A percentile compares a stretch with the other conserved stretches of the same genome.
phyloP scores from a whole-genome alignment of 2,797 vertebrate species.

The Cyprinodon diabolis region DNA sequence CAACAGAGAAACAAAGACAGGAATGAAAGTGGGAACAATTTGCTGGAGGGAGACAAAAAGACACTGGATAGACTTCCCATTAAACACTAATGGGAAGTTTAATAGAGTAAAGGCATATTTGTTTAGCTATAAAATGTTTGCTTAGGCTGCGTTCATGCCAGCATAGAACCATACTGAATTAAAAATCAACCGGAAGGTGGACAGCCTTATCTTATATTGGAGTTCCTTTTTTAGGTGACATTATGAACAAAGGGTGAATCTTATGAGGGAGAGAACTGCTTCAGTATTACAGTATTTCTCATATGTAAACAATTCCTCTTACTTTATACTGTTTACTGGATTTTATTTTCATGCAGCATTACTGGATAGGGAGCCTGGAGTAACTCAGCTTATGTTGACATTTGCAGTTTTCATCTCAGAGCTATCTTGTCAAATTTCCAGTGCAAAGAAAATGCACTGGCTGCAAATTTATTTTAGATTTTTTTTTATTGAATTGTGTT shows the following conservation, averaged over 20 bases:
- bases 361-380: not conserved
- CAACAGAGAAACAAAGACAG: slow-evolving; percentile 16
- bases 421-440: not conserved
- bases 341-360: not conserved
- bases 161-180: not conserved
- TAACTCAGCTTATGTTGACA: not conserved
- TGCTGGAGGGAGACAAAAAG: slow-evolving; percentile 9
- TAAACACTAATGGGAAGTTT: not conserved
- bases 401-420: no score
- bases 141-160: not conserved
- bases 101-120: not conserved
- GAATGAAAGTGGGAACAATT: slow-evolving; percentile 23
- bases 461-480: no score
- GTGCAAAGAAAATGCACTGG: not conserved
- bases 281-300: not conserved
- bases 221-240: not conserved
- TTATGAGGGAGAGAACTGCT: not conserved
- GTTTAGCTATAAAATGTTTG: not conserved
- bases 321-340: not conserved
- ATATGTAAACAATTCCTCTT: not conserved
- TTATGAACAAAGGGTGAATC: not conserved
- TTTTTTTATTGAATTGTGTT: no score
- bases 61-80: not conserved
- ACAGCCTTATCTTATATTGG: not conserved
- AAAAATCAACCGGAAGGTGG: not conserved